Base-by-base conservation (phyloP, 2,888 invertebrate species). In the Gerris lacustris region DNA sequence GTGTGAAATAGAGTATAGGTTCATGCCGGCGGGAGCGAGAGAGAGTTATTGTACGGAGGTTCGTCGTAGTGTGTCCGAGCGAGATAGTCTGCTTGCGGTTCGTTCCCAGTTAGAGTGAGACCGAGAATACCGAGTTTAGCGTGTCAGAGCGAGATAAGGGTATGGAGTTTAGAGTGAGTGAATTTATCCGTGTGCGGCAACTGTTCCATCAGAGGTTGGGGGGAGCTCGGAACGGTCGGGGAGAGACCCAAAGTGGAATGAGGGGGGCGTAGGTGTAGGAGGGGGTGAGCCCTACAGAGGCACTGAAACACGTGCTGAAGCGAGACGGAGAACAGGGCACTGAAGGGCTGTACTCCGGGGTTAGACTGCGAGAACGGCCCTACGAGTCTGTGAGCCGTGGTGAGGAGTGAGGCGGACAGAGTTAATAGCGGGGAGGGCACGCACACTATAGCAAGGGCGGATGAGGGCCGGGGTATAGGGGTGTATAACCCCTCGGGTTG, bases 391-490 rank as follows among this genome's bases (percentile, higher is more conserved):
- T 31, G 70, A 69, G 69, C 72, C 71, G 72, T n/a, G n/a, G n/a
- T n/a, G n/a, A n/a, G n/a, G 70, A 63, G 69, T 70, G 70, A 69
- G 69, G 72, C 71, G 72, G 73, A 72, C 70, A 72, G 69, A 70
- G 72, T 72, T 68, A 72, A 66, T 63, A 69, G 66, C 69, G 71
- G 69, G 67, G 63, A 64, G 63, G 72, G 66, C 68, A 70, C 45
- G 6, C 43, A 43, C 31, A 47, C 55, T 7, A 6, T 64, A 70
- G 45, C 43, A 76, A 69, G 69, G 74, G 70, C 71, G 73, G 74
- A 75, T 72, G 74, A 74, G 75, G 76, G 73, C 74, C 75, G 43
- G 18, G 63, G 62, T 9, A 15, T 45, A 66, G 66, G 31, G 47
- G 45, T 64, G 68, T 63, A 43, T 72, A 74, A 5, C 43, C 63